Percentiles rank a stretch among this genome's conserved stretches.
Conservation (phyloP, 2,888 invertebrate genomes). For the Coenonympha arcania region DNA sequence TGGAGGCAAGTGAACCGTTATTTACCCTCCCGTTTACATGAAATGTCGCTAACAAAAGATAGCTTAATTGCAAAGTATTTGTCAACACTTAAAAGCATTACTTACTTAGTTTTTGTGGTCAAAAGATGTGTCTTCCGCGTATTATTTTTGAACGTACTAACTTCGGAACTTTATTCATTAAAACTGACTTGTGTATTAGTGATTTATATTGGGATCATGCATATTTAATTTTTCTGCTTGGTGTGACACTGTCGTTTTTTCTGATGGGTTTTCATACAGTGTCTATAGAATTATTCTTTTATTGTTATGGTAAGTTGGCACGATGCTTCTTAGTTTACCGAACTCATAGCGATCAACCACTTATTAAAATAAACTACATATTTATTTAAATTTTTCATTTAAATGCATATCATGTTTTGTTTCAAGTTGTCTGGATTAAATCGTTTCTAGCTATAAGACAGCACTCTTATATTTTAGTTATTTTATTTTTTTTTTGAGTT, state of each 20-base stretch:
- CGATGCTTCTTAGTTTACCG: too few relatives aligned
- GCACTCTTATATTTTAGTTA: too few relatives aligned
- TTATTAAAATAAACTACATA: too few relatives aligned
- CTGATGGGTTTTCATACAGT: constrained; percentile 42
- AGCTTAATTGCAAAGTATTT: not conserved
- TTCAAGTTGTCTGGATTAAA: too few relatives aligned
- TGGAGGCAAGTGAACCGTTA: constrained; percentile 1
- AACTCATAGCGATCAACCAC: too few relatives aligned
- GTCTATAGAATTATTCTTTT: constrained; percentile 45
- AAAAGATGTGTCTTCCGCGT: constrained; percentile 14
- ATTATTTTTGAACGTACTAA: too few relatives aligned
- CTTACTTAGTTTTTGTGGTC: not conserved
- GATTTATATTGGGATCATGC: constrained; percentile 26
- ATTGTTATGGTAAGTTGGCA: constrained; percentile 49
- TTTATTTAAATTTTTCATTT: too few relatives aligned
- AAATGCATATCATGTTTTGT: too few relatives aligned
- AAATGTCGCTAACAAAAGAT: not conserved
- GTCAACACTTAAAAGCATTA: not conserved
- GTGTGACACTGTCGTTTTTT: constrained; percentile 33
- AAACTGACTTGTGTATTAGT: constrained; percentile 4
- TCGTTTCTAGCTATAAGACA: too few relatives aligned
- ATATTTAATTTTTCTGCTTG: constrained; percentile 31
- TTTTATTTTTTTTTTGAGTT: too few relatives aligned
- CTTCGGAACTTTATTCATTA: too few relatives aligned
- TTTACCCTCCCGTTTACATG: not conserved